phyloP scores from a whole-genome alignment of 2,113 vertebrate species.

The Aleadryas rufinucha region DNA sequence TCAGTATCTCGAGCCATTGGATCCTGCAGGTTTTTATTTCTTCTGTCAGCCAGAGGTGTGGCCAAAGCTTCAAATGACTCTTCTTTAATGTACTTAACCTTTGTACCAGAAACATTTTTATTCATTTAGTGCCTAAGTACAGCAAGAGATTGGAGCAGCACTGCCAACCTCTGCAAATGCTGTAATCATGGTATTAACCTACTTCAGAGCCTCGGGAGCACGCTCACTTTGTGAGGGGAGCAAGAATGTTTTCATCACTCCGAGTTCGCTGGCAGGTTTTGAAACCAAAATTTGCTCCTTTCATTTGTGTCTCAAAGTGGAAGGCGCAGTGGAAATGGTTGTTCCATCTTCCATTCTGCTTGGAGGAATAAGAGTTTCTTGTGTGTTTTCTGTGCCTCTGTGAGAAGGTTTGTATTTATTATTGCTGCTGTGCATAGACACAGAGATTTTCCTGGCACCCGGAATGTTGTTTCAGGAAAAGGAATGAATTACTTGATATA shows the following conservation, averaged over 20 bases:
- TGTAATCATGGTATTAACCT: conserved; percentile 43
- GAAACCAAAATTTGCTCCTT: not conserved
- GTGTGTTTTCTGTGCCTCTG: not conserved
- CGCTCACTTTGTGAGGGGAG: not conserved
- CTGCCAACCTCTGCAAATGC: conserved; percentile 12
- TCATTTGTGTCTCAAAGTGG: not conserved
- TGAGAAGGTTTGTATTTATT: not conserved
- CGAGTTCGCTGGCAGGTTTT: not conserved
- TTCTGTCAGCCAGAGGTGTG: not conserved
- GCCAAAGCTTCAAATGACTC: not conserved
- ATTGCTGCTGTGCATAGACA: not conserved
- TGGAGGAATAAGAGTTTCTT: not conserved
- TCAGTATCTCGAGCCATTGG: not conserved
- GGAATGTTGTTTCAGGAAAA: not conserved
- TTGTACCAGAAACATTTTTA: not conserved
- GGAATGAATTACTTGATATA: not conserved
- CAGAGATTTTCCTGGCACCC: not conserved
- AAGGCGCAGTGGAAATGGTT: not conserved
- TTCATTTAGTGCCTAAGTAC: not conserved
- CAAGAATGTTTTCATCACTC: not conserved
- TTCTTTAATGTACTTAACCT: conserved; percentile 29
- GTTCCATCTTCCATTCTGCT: not conserved
- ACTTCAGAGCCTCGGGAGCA: not conserved
- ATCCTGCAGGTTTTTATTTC: not conserved
- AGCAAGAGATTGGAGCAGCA: conserved; percentile 17